Conservation (phyloP, 2,797 vertebrate genomes). For the Cephalopachus bancanus region DNA sequence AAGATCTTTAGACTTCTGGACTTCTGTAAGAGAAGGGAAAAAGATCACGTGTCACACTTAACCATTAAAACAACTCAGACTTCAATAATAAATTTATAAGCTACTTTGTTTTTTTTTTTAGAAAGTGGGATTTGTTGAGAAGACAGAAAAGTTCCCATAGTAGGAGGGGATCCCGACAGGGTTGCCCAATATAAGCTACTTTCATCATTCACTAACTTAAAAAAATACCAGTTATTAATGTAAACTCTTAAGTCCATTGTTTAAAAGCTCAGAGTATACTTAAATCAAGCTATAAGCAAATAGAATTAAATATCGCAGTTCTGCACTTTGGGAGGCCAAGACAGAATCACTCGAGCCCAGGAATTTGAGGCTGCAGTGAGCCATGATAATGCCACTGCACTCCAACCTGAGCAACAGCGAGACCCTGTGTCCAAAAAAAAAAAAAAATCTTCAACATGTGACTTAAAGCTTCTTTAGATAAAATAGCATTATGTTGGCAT, state of each 20-base stretch:
- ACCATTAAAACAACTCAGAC: conserved; percentile 50
- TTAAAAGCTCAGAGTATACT: conserved; percentile 12
- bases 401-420: too few species aligned
- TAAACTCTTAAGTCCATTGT: conserved; percentile 15
- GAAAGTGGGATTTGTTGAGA: too few species aligned
- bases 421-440: too few species aligned
- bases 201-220: conserved; percentile 62
- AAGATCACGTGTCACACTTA: not conserved
- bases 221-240: not conserved
- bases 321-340: not conserved
- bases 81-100: conserved; percentile 57
- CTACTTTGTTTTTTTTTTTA: not conserved
- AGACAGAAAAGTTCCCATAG: too few species aligned
- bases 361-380: too few species aligned
- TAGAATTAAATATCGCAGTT: conserved; percentile 29
- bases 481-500: conserved; percentile 44
- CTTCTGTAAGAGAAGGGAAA: conserved; percentile 85
- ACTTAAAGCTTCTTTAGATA: conserved; percentile 30
- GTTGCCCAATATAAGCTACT: not conserved
- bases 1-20: conserved; percentile 84
- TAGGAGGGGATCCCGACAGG: too few species aligned
- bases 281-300: conserved; percentile 33
- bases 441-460: not conserved
- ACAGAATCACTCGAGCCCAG: too few species aligned
- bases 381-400: too few species aligned